Base-by-base conservation (phyloP, 2,113 vertebrate species). In the Emydocephalus ijimae region DNA sequence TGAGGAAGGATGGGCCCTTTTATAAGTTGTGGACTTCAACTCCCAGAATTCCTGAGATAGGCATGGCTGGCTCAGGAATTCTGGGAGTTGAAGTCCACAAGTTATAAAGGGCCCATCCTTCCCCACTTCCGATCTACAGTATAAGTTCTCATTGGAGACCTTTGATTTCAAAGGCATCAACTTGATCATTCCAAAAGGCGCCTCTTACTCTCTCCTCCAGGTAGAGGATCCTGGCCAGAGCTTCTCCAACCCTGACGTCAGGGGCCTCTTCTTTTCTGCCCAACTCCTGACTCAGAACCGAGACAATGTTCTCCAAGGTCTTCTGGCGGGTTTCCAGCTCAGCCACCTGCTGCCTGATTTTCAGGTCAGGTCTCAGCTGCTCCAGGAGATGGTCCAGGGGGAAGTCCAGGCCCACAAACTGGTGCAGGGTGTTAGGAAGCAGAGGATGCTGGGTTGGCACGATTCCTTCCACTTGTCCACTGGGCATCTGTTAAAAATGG, bases 151-250 rank as follows among this genome's bases (percentile, higher is more conserved):
- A 43, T 2, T 39, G 56, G n/a, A 24, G 21, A 10, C 8, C 11
- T 34, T 29, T 52, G 2, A 54, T 87, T 43, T 23, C 24, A n/a
- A 18, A 48, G 29, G 14, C 26, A 52, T 18, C 15, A 4, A 23
- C 20, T 11, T 12, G 20, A 5, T 20, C 34, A 21, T 59, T 89
- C 34, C 34, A 34, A 54, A 34, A 39, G 18, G 1, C 1, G 5
- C 5, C 56, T n/a, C 89, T 59, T 34, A 93, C 93, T 91, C 91
- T 93, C n/a, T 93, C 90, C 88, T 93, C 93, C 74, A 93, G 57
- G 11, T 34, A 64, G 34, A 93, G 74, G 56, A 93, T 89, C 26
- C 74, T 61, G 29, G 93, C 93, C 93, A 93, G 59, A 34, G 74
- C 87, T 9, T 93, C 90, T 23, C 90, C 87, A 7, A 89, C 11